Evolutionary conservation across 2,797 vertebrate genomes (phyloP).

Genomic region (Oryzias sinensis): DNA sequence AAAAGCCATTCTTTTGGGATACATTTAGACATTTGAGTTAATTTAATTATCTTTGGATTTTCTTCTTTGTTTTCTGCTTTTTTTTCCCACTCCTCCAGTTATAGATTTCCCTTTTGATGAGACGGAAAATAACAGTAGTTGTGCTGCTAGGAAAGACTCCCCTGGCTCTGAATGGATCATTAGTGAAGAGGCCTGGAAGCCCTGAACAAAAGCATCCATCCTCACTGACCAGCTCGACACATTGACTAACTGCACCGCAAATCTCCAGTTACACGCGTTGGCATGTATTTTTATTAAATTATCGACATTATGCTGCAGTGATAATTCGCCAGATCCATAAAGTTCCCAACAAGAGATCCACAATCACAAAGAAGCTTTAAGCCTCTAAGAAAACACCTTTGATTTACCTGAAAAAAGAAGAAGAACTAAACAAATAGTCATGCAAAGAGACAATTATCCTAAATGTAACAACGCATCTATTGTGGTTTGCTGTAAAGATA

Average conservation of each 20-base stretch:
- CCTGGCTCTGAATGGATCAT: slow-evolving; percentile 52
- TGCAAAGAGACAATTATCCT: too few species aligned
- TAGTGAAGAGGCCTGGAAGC: slow-evolving; percentile 46
- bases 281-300: slow-evolving; percentile 36
- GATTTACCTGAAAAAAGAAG: too few species aligned
- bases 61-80: slow-evolving; percentile 27
- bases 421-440: too few species aligned
- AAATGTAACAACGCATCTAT: too few species aligned
- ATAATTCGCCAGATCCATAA: slow-evolving; percentile 2
- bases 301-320: slow-evolving; percentile 16
- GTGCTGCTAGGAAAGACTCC: slow-evolving; percentile 48
- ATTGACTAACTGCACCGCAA: slow-evolving; percentile 25
- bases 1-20: too few species aligned
- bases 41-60: neutral
- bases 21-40: slow-evolving; percentile 10
- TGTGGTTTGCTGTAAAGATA: too few species aligned
- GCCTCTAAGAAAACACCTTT: neutral
- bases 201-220: slow-evolving; percentile 44
- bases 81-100: slow-evolving; percentile 17
- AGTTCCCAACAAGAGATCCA: neutral
- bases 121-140: slow-evolving; percentile 62
- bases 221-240: slow-evolving; percentile 25
- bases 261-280: slow-evolving; percentile 16
- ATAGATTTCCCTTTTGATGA: slow-evolving; percentile 56
- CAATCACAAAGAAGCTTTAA: neutral